Percentiles rank a stretch among this genome's conserved stretches.
phyloP scores from a whole-genome alignment of 2,113 vertebrate genomes.

The Oryzias woworae region DNA sequence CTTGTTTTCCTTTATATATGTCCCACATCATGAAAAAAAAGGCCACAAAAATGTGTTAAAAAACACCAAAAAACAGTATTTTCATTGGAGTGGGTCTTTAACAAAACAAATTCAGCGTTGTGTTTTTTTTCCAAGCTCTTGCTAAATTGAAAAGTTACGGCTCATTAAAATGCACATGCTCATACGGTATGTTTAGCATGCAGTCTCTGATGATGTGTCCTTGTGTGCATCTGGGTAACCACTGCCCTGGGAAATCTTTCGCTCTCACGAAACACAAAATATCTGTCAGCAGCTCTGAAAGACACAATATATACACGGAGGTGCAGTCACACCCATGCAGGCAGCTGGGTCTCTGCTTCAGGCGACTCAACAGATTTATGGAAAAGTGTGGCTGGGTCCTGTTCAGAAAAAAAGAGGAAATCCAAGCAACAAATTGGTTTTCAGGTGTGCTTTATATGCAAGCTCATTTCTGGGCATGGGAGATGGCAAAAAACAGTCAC shows the following conservation, averaged over 20 bases:
- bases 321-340: conserved; percentile 10
- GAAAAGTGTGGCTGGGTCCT: not conserved
- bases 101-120: too few species aligned
- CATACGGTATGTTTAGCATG: conserved; percentile 31
- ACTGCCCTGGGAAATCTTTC: conserved; percentile 37
- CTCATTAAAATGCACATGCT: not conserved
- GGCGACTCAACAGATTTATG: conserved; percentile 19
- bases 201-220: conserved; percentile 37
- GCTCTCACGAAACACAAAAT: conserved; percentile 12
- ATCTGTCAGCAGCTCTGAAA: conserved; percentile 14
- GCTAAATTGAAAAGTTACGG: too few species aligned
- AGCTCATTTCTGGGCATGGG: not conserved
- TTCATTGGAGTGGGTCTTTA: too few species aligned
- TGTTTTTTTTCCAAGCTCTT: not conserved
- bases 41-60: too few species aligned
- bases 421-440: not conserved
- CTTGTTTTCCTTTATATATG: too few species aligned
- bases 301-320: conserved; percentile 5
- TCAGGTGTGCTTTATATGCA: not conserved
- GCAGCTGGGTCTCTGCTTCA: conserved; percentile 4
- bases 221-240: conserved; percentile 39
- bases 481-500: not conserved
- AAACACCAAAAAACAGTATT: too few species aligned
- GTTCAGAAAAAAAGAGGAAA: not conserved
- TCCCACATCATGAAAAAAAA: too few species aligned